These are phyloP conservation scores for Contarinia nasturtii DNA, from an alignment of 1,140 invertebrate species.

Conservation along the genomic window DNA sequence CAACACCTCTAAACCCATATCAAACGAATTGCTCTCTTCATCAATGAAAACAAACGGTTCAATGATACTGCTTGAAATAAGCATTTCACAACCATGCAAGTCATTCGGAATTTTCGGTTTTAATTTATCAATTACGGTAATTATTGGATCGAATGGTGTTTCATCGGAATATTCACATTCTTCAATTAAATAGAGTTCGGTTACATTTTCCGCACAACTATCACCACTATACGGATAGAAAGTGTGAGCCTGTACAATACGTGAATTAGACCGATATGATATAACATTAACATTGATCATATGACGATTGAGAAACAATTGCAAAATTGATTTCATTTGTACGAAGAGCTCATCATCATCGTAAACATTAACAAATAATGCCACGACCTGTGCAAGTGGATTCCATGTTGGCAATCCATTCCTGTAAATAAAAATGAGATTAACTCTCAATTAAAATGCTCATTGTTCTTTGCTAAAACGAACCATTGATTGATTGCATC, in stretches of 20 bases:
- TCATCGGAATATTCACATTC: neutral
- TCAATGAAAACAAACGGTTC: constrained; percentile 2
- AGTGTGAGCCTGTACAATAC: neutral
- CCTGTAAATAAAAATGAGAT: no score
- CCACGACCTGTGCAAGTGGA: constrained; percentile 3
- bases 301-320: neutral
- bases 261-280: neutral
- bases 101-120: constrained; percentile 1
- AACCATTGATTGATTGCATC: neutral
- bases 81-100: neutral
- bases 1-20: neutral
- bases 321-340: neutral
- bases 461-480: no score
- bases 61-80: neutral
- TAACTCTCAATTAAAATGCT: no score
- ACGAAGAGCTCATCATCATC: neutral
- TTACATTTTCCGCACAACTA: neutral
- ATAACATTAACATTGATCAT: constrained; percentile 3
- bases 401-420: constrained; percentile 3
- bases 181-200: neutral
- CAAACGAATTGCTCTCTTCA: neutral
- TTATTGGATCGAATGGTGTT: neutral
- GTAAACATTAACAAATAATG: neutral
- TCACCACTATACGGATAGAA: constrained; percentile 1
- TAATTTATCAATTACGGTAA: neutral